Percentiles rank a stretch among this genome's conserved stretches.
phyloP scores from a whole-genome alignment of 1,140 invertebrate species.

The Pseudobourletiella spinata region DNA sequence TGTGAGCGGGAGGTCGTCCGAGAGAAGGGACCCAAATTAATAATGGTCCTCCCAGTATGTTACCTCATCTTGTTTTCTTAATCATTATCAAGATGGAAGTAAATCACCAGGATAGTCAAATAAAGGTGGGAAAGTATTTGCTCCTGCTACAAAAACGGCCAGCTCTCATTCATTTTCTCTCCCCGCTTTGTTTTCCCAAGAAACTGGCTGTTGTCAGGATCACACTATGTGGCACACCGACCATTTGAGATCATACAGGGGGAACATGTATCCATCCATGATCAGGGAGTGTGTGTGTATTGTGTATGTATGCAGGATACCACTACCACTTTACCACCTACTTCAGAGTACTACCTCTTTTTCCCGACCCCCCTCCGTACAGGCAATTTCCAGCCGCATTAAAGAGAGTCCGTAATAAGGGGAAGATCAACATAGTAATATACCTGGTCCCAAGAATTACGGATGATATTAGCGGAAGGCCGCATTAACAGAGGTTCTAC shows the following conservation, averaged over 20 bases:
- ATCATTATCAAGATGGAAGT: slow-evolving; percentile 13
- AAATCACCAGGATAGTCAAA: slow-evolving; percentile 10
- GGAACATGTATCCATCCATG: too few relatives aligned
- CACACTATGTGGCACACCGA: slow-evolving; percentile 18
- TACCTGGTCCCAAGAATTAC: too few relatives aligned
- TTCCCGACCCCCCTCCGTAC: too few relatives aligned
- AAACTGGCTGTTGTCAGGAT: slow-evolving; percentile 21
- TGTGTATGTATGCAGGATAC: neutral
- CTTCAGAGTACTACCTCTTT: neutral
- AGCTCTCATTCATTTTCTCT: slow-evolving; percentile 15
- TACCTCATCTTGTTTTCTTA: slow-evolving; percentile 5
- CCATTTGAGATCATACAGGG: neutral
- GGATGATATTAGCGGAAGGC: too few relatives aligned
- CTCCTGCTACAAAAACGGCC: neutral
- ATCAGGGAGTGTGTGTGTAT: too few relatives aligned
- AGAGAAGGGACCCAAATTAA: too few relatives aligned
- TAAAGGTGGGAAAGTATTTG: slow-evolving; percentile 17
- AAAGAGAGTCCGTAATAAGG: too few relatives aligned
- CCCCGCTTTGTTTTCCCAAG: slow-evolving; percentile 16
- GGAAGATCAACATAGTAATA: too few relatives aligned
- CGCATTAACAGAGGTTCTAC: too few relatives aligned
- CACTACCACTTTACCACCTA: neutral
- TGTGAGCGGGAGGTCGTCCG: too few relatives aligned
- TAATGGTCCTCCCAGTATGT: slow-evolving; percentile 7
- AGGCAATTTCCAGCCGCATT: too few relatives aligned